Conservation (phyloP, 2,888 invertebrate genomes). For the Leuctra nigra region DNA sequence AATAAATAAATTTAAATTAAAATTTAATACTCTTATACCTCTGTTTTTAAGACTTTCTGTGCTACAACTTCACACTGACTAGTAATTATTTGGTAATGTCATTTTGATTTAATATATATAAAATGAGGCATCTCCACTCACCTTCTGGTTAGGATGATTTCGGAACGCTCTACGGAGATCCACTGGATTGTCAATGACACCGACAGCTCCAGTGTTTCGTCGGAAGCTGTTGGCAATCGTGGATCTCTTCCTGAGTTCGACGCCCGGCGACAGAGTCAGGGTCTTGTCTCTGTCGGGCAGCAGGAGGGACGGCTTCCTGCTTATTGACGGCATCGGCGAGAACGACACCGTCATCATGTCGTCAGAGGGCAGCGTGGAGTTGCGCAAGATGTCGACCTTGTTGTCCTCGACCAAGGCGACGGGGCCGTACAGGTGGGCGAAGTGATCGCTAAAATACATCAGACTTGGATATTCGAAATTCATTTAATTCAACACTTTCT, state of each 20-base stretch:
- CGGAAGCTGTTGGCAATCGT: neutral
- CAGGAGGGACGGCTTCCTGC: neutral
- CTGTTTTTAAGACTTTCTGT: too few relatives aligned
- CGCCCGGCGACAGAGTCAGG: slow-evolving; percentile 26
- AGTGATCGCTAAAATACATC: slow-evolving; percentile 28
- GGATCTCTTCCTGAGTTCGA: slow-evolving; percentile 25
- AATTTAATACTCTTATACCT: too few relatives aligned
- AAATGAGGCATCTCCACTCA: too few relatives aligned
- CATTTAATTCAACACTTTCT: too few relatives aligned
- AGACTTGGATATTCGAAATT: too few relatives aligned
- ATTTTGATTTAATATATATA: too few relatives aligned
- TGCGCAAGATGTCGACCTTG: slow-evolving; percentile 15
- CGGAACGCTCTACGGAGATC: slow-evolving; percentile 27
- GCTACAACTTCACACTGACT: too few relatives aligned
- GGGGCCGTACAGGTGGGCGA: slow-evolving; percentile 31
- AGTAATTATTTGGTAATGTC: too few relatives aligned
- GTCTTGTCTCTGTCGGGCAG: neutral
- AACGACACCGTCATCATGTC: neutral
- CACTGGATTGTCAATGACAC: slow-evolving; percentile 5
- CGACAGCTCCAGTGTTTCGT: neutral
- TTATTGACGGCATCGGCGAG: neutral
- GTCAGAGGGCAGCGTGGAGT: neutral
- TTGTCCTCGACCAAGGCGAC: slow-evolving; percentile 29
- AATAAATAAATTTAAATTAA: too few relatives aligned
- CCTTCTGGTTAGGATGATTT: slow-evolving; percentile 28